Evolutionary conservation across 2,797 vertebrate genomes (phyloP), one percentile per base, ranked within the genome.

Genomic region (Microctenopoma stevenorrisi): DNA sequence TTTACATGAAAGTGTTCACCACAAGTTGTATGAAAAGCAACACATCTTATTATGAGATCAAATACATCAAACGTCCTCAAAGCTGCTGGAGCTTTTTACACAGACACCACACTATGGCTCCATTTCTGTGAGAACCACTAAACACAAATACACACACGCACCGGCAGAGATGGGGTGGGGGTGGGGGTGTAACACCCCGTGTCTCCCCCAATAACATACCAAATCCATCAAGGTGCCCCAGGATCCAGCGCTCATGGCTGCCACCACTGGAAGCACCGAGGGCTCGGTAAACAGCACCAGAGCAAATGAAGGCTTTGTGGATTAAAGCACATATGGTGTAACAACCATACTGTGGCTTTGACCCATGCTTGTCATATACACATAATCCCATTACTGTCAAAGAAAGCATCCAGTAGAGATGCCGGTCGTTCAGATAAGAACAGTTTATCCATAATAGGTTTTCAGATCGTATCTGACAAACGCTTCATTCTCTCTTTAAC

Each of bases 151-250:
- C 66, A 64, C 43, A 78, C 57, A 65, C 76, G 72, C 70, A 74
- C 58, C 76, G 13, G 49, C 40, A 54, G 73, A 40, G 61, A 74
- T 0, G 6, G 74, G 75, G 65, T 22, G 22, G 74, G 74, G 71
- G 74, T 54, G 14, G 76, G 81, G 64, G 78, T 85, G 76, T 74
- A 90, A 85, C 84, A 85, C 88, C 74, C 79, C 1, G 6, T 64
- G 91, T 93, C 93, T 91, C 86, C 83, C 72, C 75, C 83, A 91
- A 92, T 93, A 89, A 91, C 92, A 93, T 92, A 90, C 89, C 90
- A 86, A 89, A 93, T 93, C 88, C 86, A 92, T 94, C 92, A 92
- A 79, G 64, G 81, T 69, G 68, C 88, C 83, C 82, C 79, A 25
- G 73, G 78, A 78, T 83, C 72, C 76, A 72, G 65, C n/a, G 15